These are phyloP conservation scores for Pterocles gutturalis DNA, from an alignment of 2,113 vertebrate genomes.

Conservation along the genomic window DNA sequence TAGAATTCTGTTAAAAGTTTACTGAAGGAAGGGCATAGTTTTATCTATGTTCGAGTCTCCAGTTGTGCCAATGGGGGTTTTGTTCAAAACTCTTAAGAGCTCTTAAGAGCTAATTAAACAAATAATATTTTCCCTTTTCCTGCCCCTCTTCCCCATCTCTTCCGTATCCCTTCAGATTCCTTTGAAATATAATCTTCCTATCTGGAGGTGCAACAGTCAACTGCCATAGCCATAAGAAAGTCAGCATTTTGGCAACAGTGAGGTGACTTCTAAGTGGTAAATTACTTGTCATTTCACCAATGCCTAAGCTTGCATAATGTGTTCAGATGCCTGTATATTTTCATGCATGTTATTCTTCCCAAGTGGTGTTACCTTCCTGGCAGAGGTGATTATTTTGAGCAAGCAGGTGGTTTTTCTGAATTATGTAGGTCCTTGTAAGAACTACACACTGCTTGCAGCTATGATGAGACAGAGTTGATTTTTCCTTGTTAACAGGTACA, in stretches of 20 bases:
- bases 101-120: background rate
- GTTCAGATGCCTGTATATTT: slow-evolving; percentile 30
- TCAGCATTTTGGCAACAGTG: background rate
- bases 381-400: background rate
- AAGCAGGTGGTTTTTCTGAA: background rate
- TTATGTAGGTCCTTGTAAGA: background rate
- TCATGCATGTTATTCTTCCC: slow-evolving; percentile 7
- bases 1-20: background rate
- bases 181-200: background rate
- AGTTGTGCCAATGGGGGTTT: background rate
- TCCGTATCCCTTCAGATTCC: background rate
- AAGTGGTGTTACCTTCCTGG: background rate
- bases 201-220: background rate
- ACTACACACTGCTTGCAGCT: background rate
- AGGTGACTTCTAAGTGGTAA: background rate
- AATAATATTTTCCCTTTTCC: background rate
- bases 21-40: background rate
- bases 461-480: background rate
- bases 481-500: background rate
- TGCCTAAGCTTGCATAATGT: background rate
- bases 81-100: background rate
- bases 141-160: background rate
- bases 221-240: background rate
- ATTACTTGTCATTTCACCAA: slow-evolving; percentile 11
- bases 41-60: background rate